These are phyloP conservation scores for Xanthorhoe spadicearia DNA, from an alignment of 2,888 invertebrate species.

Conservation along the genomic window DNA sequence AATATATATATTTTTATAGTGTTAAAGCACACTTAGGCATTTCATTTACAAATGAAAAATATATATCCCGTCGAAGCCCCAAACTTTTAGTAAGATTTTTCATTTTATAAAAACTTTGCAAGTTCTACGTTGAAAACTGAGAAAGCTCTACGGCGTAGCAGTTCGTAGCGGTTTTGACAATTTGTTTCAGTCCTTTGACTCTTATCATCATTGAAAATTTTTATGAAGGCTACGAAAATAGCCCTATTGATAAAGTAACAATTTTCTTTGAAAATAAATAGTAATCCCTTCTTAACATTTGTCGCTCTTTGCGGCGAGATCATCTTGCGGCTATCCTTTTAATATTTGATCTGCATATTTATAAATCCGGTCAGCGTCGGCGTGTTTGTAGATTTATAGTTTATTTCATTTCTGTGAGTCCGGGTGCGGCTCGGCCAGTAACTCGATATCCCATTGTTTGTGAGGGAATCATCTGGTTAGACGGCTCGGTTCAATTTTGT, in stretches of 20 bases:
- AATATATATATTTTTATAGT: too few species aligned
- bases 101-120: not conserved
- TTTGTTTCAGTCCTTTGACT: not conserved
- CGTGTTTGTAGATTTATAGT: conserved; percentile 69
- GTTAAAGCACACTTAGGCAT: too few species aligned
- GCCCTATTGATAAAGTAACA: not conserved
- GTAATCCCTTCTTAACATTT: conserved; percentile 19
- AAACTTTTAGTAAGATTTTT: too few species aligned
- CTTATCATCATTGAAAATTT: too few species aligned
- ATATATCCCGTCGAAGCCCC: too few species aligned
- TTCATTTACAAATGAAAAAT: too few species aligned
- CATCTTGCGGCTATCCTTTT: conserved; percentile 73
- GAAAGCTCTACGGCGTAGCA: conserved; percentile 9
- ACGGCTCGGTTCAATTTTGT: conserved; percentile 13
- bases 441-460: conserved; percentile 35
- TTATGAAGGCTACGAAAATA: too few species aligned
- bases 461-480: conserved; percentile 22
- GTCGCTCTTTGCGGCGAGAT: conserved; percentile 54
- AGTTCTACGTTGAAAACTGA: not conserved
- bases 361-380: conserved; percentile 66
- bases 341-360: conserved; percentile 80
- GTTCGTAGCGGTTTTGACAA: not conserved
- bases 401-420: conserved; percentile 61
- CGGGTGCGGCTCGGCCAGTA: conserved; percentile 20
- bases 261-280: conserved; percentile 7